phyloP scores from a whole-genome alignment of 1,140 invertebrate genomes.

The Cataglyphis hispanica region DNA sequence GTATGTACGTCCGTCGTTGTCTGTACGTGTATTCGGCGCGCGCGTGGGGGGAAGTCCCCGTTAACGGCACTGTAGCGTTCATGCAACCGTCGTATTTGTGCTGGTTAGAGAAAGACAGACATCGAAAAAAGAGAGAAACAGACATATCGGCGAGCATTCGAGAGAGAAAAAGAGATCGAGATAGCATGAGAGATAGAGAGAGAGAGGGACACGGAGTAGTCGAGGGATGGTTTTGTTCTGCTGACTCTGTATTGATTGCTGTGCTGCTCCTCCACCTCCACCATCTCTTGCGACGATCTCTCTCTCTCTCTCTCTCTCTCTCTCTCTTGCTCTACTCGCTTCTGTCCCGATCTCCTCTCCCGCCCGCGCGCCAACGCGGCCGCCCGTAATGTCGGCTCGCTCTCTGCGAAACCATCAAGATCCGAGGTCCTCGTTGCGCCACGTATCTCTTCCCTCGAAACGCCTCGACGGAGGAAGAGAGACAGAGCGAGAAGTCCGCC shows the following conservation, averaged over 20 bases:
- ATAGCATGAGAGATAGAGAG: background rate
- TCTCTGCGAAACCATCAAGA: slow-evolving; percentile 74
- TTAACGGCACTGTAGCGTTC: slow-evolving; percentile 75
- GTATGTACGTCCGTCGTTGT: background rate
- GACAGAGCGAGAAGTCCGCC: slow-evolving; percentile 39
- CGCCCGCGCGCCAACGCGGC: slow-evolving; percentile 56
- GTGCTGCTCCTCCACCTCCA: slow-evolving; percentile 72
- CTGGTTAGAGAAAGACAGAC: slow-evolving; percentile 61
- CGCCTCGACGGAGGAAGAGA: slow-evolving; percentile 29
- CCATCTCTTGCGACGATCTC: slow-evolving; percentile 74
- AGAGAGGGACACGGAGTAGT: slow-evolving; percentile 54
- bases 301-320: slow-evolving; percentile 57
- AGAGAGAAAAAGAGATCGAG: slow-evolving; percentile 17
- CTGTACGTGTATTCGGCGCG: slow-evolving; percentile 36
- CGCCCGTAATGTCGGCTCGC: slow-evolving; percentile 68
- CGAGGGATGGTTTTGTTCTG: slow-evolving; percentile 83
- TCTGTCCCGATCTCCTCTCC: slow-evolving; percentile 48
- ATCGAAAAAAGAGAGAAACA: slow-evolving; percentile 13
- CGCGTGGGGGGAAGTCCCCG: slow-evolving; percentile 72
- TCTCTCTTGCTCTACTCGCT: slow-evolving; percentile 65
- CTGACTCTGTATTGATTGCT: slow-evolving; percentile 84
- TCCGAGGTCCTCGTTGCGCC: slow-evolving; percentile 70
- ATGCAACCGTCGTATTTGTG: slow-evolving; percentile 78
- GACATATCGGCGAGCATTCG: background rate
- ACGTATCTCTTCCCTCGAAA: slow-evolving; percentile 61